Conservation (phyloP, 2,113 vertebrate genomes). For the Rostratula benghalensis region DNA sequence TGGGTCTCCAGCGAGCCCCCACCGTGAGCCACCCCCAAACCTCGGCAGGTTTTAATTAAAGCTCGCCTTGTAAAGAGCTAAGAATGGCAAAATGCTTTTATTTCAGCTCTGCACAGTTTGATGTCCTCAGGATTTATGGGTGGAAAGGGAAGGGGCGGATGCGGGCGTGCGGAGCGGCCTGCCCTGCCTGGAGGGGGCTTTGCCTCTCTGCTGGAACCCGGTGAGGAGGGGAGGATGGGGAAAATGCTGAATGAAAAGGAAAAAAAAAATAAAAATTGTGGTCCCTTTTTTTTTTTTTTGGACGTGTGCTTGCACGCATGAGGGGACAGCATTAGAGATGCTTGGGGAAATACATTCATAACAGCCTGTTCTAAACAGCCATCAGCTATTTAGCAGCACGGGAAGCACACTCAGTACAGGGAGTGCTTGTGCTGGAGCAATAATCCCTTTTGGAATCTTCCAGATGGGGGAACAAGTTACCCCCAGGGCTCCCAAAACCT, state of each 20-base stretch:
- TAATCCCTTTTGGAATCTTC: accelerated
- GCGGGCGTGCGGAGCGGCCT: not conserved
- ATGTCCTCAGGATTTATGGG: not conserved
- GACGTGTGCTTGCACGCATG: accelerated
- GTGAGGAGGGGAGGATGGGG: not conserved
- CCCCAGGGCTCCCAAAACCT: not conserved
- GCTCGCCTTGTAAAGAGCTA: not conserved
- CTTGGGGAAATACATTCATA: not conserved
- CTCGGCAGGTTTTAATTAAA: not conserved
- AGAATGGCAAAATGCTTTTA: not conserved
- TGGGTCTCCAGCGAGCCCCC: not conserved
- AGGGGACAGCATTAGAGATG: not conserved
- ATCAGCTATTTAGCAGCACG: not conserved
- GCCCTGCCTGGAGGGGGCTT: not conserved
- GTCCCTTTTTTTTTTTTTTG: not conserved
- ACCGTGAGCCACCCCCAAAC: not conserved
- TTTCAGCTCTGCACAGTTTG: accelerated
- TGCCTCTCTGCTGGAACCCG: not conserved
- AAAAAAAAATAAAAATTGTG: too few relatives aligned
- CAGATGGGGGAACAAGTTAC: accelerated
- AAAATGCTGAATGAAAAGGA: not conserved
- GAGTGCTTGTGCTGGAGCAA: not conserved
- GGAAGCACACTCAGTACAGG: accelerated
- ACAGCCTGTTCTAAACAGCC: not conserved
- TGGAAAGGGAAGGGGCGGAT: not conserved